These are phyloP conservation scores for Adineta ricciae DNA, from an alignment of 2,888 invertebrate genomes.

Conservation along the genomic window DNA sequence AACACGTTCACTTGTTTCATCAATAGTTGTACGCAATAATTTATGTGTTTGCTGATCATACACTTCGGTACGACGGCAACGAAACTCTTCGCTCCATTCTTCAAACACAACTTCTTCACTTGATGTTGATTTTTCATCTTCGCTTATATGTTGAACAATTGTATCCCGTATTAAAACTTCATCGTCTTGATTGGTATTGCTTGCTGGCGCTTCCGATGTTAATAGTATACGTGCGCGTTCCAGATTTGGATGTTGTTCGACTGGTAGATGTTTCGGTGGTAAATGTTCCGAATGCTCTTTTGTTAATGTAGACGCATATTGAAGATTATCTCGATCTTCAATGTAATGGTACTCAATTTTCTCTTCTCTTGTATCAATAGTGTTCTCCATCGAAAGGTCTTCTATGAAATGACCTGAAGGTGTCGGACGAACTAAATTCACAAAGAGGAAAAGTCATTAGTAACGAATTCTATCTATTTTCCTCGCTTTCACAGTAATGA, in stretches of 20 bases:
- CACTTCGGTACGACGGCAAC: neutral
- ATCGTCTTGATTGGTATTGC: neutral
- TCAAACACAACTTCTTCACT: slow-evolving; percentile 32
- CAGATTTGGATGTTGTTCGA: neutral
- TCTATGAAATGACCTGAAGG: neutral
- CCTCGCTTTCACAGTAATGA: neutral
- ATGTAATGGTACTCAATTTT: neutral
- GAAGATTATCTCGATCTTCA: neutral
- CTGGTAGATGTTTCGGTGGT: neutral
- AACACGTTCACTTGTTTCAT: neutral
- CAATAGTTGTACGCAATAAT: neutral
- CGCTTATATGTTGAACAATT: slow-evolving; percentile 29
- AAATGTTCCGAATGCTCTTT: neutral
- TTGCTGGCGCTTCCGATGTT: neutral
- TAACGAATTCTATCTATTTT: neutral
- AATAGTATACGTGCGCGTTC: slow-evolving; percentile 20
- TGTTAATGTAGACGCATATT: neutral
- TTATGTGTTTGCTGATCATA: neutral
- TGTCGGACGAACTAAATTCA: neutral
- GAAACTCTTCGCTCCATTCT: slow-evolving; percentile 29
- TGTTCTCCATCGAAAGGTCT: neutral
- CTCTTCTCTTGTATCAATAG: neutral
- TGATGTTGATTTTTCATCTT: slow-evolving; percentile 30
- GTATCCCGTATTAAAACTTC: neutral
- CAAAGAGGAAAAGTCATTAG: neutral